A percentile compares a stretch with the other conserved stretches of the same genome.
Conservation (phyloP, 2,888 invertebrate species). For the Lasioglossum lativentre region DNA sequence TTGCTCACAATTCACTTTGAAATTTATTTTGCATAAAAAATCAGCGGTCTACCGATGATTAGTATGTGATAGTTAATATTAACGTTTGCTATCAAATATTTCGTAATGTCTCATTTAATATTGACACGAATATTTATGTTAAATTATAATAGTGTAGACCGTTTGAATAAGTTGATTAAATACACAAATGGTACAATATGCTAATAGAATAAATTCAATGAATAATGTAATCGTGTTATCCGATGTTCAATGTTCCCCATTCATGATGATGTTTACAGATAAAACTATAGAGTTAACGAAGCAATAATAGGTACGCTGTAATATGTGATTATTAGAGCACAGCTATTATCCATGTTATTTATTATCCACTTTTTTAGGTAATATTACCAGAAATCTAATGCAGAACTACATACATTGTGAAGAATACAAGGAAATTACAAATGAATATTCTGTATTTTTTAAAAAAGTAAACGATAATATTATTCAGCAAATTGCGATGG, state of each 20-base stretch:
- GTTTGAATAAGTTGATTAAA: neutral
- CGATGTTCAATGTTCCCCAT: neutral
- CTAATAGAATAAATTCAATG: neutral
- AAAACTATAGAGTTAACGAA: conserved; percentile 21
- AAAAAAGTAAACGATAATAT: neutral
- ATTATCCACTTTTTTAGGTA: neutral
- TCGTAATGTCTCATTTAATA: neutral
- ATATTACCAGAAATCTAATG: neutral
- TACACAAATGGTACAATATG: neutral
- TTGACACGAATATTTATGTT: neutral
- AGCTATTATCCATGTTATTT: conserved; percentile 7
- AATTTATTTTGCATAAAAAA: no score
- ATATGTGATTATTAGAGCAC: conserved; percentile 6
- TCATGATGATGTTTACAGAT: neutral
- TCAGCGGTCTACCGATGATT: no score
- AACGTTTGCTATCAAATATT: no score
- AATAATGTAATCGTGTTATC: conserved; percentile 8
- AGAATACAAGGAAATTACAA: neutral
- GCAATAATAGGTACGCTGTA: neutral
- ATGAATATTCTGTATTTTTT: neutral
- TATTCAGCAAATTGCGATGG: neutral
- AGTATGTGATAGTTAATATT: no score
- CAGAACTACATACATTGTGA: neutral
- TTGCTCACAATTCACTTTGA: no score
- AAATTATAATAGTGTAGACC: neutral